These are phyloP conservation scores for Zootermopsis nevadensis DNA, from an alignment of 2,888 invertebrate species.

Conservation along the genomic window DNA sequence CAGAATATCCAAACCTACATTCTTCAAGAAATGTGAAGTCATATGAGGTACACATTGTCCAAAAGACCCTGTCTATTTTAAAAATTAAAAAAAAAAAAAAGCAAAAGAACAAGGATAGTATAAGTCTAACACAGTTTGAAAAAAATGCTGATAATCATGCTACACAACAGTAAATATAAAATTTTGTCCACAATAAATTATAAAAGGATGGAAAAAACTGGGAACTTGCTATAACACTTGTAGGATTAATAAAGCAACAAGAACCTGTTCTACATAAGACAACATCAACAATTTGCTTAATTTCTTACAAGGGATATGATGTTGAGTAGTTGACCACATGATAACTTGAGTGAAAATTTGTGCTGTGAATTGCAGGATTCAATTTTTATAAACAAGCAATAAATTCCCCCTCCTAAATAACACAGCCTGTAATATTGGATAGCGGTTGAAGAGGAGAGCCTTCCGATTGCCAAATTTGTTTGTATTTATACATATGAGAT, in stretches of 20 bases:
- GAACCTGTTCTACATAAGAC: background rate
- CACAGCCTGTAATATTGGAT: background rate
- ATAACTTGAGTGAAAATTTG: too few relatives aligned
- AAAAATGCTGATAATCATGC: background rate
- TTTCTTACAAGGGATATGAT: background rate
- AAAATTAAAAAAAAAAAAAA: too few relatives aligned
- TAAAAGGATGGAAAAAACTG: background rate
- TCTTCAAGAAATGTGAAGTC: too few relatives aligned
- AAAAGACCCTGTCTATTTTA: too few relatives aligned
- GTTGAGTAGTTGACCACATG: too few relatives aligned
- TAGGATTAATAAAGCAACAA: background rate
- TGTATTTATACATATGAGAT: background rate
- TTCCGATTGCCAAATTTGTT: background rate
- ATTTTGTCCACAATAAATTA: background rate
- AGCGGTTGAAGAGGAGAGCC: background rate
- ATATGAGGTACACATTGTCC: too few relatives aligned
- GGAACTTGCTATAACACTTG: background rate
- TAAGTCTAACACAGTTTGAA: too few relatives aligned
- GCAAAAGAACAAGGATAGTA: too few relatives aligned
- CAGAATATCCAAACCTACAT: too few relatives aligned
- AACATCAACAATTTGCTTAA: background rate
- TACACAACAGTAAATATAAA: conserved; percentile 5
- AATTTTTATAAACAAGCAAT: background rate
- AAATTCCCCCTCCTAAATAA: background rate
- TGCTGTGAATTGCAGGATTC: background rate